phyloP scores from a whole-genome alignment of 2,888 invertebrate species.

The Strigamia crassipes region DNA sequence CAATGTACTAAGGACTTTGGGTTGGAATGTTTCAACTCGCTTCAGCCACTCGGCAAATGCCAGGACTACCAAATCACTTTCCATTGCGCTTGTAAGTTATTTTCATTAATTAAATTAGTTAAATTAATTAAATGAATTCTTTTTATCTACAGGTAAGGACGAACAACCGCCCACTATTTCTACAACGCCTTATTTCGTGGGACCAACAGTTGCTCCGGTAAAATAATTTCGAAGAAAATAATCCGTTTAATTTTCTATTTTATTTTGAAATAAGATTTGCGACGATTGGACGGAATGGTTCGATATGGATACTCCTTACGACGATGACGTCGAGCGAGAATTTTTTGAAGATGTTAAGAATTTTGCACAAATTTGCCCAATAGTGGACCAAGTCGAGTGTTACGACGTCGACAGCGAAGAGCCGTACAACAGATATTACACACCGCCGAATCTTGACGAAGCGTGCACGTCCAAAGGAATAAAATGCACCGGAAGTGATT shows the following conservation, averaged over 20 bases:
- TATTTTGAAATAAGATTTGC: conserved; percentile 25
- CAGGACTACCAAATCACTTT: conserved; percentile 57
- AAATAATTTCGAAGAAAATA: not conserved
- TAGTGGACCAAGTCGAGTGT: not conserved
- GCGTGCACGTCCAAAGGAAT: conserved; percentile 13
- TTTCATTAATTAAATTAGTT: not conserved
- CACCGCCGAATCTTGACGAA: not conserved
- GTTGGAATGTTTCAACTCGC: conserved; percentile 51
- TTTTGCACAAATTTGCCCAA: conserved; percentile 19
- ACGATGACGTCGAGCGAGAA: not conserved
- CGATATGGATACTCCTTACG: not conserved
- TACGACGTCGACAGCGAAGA: not conserved
- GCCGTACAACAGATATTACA: not conserved
- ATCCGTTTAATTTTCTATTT: not conserved
- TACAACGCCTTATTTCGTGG: not conserved
- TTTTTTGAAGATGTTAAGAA: conserved; percentile 7
- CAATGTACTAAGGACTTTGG: conserved; percentile 52
- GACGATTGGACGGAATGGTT: conserved; percentile 39
- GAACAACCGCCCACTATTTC: not conserved
- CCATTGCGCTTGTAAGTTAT: conserved; percentile 53
- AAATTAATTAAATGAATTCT: not conserved
- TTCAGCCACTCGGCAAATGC: conserved; percentile 52
- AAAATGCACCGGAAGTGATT: not conserved
- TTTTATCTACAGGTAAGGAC: not conserved
- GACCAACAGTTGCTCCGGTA: not conserved